Percentiles rank a stretch among this genome's conserved stretches.
These are phyloP conservation scores for Megalurothrips usitatus DNA, from an alignment of 2,888 invertebrate species.

Conservation along the genomic window DNA sequence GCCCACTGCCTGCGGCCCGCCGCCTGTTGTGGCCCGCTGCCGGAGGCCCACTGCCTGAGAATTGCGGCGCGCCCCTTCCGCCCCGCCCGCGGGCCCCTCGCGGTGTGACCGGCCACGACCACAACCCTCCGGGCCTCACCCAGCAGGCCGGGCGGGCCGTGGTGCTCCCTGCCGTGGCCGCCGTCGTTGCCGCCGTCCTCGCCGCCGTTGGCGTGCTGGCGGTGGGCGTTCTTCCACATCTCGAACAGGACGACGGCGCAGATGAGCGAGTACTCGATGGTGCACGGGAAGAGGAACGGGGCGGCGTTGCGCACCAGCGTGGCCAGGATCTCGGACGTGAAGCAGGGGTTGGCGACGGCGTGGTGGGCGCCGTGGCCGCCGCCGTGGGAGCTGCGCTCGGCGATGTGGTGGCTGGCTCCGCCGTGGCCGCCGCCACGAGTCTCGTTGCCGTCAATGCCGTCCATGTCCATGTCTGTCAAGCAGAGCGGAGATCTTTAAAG, in stretches of 20 bases:
- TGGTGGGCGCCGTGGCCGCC: not conserved
- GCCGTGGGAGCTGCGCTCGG: not conserved
- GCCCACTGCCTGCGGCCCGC: not conserved
- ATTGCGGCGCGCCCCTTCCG: too few species aligned
- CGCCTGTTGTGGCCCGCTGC: not conserved
- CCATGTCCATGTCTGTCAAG: not conserved
- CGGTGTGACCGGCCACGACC: too few species aligned
- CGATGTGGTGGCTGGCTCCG: conserved; percentile 33
- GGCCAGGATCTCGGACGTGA: conserved; percentile 65
- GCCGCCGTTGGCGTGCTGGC: conserved; percentile 45
- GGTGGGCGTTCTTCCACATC: conserved; percentile 83
- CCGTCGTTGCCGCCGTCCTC: not conserved
- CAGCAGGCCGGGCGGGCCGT: not conserved
- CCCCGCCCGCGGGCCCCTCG: too few species aligned
- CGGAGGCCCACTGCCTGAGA: too few species aligned
- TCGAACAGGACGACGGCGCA: conserved; percentile 84
- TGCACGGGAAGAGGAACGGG: conserved; percentile 84
- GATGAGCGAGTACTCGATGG: conserved; percentile 86
- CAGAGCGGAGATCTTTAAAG: too few species aligned
- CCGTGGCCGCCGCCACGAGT: conserved; percentile 41
- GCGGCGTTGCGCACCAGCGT: conserved; percentile 66
- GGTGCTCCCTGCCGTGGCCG: conserved; percentile 9
- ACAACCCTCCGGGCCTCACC: too few species aligned
- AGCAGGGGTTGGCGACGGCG: conserved; percentile 47
- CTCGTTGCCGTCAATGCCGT: not conserved